A percentile compares a stretch with the other conserved stretches of the same genome.
phyloP scores from a whole-genome alignment of 1,140 invertebrate genomes.

The Araneus ventricosus region DNA sequence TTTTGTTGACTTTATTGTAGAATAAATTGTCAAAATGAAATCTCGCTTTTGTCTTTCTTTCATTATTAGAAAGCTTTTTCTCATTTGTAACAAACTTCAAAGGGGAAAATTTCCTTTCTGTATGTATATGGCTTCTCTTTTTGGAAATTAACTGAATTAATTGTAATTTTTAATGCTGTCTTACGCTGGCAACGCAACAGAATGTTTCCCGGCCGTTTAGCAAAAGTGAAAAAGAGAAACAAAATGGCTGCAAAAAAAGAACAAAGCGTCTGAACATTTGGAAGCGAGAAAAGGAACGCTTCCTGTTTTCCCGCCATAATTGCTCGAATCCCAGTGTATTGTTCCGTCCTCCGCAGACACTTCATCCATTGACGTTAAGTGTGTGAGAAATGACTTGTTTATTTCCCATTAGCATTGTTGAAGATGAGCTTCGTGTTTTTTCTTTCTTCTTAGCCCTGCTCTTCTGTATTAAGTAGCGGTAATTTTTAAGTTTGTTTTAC shows the following conservation, averaged over 20 bases:
- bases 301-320: background rate
- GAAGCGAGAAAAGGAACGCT: background rate
- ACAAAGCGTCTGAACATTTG: background rate
- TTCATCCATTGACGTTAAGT: background rate
- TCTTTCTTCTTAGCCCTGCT: background rate
- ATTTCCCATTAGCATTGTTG: conserved; percentile 17
- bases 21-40: too few species aligned
- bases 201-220: too few species aligned
- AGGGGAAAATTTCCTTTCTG: too few species aligned
- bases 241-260: background rate
- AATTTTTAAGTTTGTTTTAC: background rate
- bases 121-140: too few species aligned
- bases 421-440: background rate
- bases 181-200: too few species aligned
- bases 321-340: background rate
- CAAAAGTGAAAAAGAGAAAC: background rate
- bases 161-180: too few species aligned
- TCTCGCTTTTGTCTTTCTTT: too few species aligned
- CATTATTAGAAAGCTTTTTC: too few species aligned
- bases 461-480: background rate
- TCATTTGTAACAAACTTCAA: too few species aligned
- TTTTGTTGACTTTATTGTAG: too few species aligned
- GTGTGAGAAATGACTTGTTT: background rate
- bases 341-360: background rate
- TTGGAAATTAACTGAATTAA: too few species aligned